These are phyloP conservation scores for Notothenia coriiceps DNA, from an alignment of 2,113 vertebrate species.

Conservation along the genomic window DNA sequence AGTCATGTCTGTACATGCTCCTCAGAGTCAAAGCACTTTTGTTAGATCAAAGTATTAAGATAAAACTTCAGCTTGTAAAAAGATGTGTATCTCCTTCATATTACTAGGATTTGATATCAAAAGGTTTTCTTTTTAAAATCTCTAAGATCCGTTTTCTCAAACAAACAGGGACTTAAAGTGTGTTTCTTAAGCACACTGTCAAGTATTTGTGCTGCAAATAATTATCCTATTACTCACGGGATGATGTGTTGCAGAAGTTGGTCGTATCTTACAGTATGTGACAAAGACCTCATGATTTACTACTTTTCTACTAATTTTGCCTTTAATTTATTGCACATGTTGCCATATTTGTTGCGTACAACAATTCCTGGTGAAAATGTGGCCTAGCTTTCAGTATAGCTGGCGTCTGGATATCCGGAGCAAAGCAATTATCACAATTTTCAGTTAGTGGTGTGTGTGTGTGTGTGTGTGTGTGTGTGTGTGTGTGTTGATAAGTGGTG, in stretches of 20 bases:
- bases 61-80: constrained; percentile 35
- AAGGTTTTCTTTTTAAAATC: neutral
- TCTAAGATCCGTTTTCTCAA: constrained; percentile 1
- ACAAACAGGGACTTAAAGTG: neutral
- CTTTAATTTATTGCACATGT: constrained; percentile 13
- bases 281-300: neutral
- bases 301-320: neutral
- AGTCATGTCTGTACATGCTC: constrained; percentile 69
- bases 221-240: neutral
- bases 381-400: constrained; percentile 54
- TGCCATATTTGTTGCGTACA: constrained; percentile 32
- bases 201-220: neutral
- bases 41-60: constrained; percentile 61
- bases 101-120: neutral
- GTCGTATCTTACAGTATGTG: neutral
- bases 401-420: constrained; percentile 76
- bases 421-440: constrained; percentile 82
- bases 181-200: neutral
- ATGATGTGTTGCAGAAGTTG: constrained; percentile 3
- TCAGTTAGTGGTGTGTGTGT: constrained; percentile 58
- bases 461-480: no score
- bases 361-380: constrained; percentile 59
- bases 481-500: neutral
- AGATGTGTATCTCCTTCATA: constrained; percentile 30
- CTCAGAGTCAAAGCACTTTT: constrained; percentile 55